phyloP scores from a whole-genome alignment of 1,140 invertebrate genomes.

The Laodelphax striatellus region DNA sequence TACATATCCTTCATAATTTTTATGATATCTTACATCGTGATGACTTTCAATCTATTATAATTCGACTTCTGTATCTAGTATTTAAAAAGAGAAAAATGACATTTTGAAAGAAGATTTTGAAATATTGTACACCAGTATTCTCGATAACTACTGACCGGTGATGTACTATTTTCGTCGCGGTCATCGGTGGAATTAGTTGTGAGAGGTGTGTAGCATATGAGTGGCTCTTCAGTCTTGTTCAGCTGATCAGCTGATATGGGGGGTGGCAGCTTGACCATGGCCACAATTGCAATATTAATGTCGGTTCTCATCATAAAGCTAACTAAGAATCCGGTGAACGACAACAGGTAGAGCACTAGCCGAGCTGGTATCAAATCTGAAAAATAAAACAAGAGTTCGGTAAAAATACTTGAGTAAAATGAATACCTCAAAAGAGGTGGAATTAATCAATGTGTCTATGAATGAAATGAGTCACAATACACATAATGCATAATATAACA shows the following conservation, averaged over 20 bases:
- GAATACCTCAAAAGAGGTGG: too few species aligned
- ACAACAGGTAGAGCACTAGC: constrained; percentile 53
- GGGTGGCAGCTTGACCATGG: constrained; percentile 42
- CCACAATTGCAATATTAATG: constrained; percentile 57
- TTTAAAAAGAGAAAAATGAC: too few species aligned
- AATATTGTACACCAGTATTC: too few species aligned
- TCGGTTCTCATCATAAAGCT: constrained; percentile 67
- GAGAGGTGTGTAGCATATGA: constrained; percentile 27
- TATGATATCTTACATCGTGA: too few species aligned
- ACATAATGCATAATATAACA: too few species aligned
- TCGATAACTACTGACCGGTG: background rate
- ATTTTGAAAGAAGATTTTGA: too few species aligned
- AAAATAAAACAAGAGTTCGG: constrained; percentile 8
- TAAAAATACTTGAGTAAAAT: too few species aligned
- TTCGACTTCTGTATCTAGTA: too few species aligned
- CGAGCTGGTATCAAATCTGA: constrained; percentile 45
- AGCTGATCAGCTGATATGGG: constrained; percentile 18
- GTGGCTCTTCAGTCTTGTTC: constrained; percentile 16
- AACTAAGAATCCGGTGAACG: constrained; percentile 57
- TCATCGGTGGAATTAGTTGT: constrained; percentile 16
- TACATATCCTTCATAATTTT: too few species aligned
- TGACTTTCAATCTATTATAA: too few species aligned
- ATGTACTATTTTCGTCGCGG: constrained; percentile 17
- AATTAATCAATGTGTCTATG: too few species aligned
- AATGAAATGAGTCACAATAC: too few species aligned